phyloP scores from a whole-genome alignment of 2,888 invertebrate genomes.

The Stenichneumon culpator region DNA sequence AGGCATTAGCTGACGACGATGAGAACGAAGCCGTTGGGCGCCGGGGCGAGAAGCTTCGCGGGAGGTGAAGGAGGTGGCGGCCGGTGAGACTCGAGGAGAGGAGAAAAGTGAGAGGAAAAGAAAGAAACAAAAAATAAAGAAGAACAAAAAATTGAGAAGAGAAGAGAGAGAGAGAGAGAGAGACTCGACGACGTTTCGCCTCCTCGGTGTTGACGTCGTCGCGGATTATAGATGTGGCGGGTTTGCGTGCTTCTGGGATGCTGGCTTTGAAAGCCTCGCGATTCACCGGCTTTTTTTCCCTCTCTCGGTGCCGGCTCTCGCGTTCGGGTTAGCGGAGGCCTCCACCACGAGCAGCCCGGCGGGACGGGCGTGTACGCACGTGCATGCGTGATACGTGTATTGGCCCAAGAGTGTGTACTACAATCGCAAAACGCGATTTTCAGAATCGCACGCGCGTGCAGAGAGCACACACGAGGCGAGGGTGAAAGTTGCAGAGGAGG shows the following conservation, averaged over 20 bases:
- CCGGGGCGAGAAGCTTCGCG: slow-evolving; percentile 45
- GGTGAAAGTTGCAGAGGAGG: slow-evolving; percentile 34
- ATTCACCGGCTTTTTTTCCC: background rate
- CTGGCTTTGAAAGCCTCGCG: slow-evolving; percentile 61
- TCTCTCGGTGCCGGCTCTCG: slow-evolving; percentile 27
- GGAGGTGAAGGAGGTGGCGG: slow-evolving; percentile 65
- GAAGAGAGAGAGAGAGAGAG: slow-evolving; percentile 30
- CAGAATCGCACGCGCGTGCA: slow-evolving; percentile 80
- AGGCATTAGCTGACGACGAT: slow-evolving; percentile 58
- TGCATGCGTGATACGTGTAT: slow-evolving; percentile 29
- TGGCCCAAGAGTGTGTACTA: slow-evolving; percentile 61
- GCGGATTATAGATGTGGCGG: slow-evolving; percentile 27
- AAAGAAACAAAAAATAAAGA: too few species aligned
- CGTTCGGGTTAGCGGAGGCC: too few species aligned
- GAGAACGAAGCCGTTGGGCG: slow-evolving; percentile 53
- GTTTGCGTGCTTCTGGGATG: slow-evolving; percentile 64
- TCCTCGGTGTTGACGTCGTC: slow-evolving; percentile 39
- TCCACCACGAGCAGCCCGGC: too few species aligned
- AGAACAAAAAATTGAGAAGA: slow-evolving; percentile 11
- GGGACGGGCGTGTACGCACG: too few species aligned
- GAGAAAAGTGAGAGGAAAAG: slow-evolving; percentile 42
- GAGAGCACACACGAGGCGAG: slow-evolving; percentile 63
- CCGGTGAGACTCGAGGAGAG: slow-evolving; percentile 48
- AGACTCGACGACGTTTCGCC: slow-evolving; percentile 50
- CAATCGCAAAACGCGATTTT: slow-evolving; percentile 79